A percentile compares a stretch with the other conserved stretches of the same genome.
These are phyloP conservation scores for Cacatua alba DNA, from an alignment of 2,113 vertebrate species.

Conservation along the genomic window DNA sequence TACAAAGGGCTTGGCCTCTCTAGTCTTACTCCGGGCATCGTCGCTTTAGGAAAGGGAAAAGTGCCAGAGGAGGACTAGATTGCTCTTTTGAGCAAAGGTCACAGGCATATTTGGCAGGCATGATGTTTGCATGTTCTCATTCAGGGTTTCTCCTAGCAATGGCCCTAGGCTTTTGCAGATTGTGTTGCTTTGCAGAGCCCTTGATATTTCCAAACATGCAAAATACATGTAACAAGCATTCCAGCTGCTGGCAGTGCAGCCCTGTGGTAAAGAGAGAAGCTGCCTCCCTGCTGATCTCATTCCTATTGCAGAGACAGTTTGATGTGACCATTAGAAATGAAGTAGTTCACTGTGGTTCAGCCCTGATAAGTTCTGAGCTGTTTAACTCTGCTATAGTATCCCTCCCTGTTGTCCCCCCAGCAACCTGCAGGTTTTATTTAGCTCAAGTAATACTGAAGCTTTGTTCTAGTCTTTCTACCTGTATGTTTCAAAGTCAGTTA, in stretches of 20 bases:
- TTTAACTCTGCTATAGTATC: background rate
- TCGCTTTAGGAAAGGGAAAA: background rate
- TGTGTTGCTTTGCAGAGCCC: background rate
- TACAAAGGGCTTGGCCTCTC: background rate
- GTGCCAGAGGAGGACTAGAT: background rate
- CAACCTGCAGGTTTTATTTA: background rate
- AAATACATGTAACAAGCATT: background rate
- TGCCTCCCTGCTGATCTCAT: background rate
- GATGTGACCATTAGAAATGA: fast-evolving
- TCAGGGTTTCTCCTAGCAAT: background rate
- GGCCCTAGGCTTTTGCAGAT: background rate
- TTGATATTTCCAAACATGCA: background rate
- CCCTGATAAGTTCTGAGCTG: background rate
- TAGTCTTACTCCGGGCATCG: conserved; percentile 4
- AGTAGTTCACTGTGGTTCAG: background rate
- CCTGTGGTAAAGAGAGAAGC: background rate
- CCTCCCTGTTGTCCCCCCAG: background rate
- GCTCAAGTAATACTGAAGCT: background rate
- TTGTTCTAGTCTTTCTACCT: background rate
- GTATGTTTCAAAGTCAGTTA: background rate
- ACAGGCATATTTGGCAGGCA: background rate
- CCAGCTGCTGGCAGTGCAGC: background rate
- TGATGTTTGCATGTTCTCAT: background rate
- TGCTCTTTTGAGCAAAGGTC: conserved; percentile 63
- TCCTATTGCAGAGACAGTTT: background rate